Base-by-base conservation (phyloP, 2,888 invertebrate species). In the Hirudinaria manillensis region DNA sequence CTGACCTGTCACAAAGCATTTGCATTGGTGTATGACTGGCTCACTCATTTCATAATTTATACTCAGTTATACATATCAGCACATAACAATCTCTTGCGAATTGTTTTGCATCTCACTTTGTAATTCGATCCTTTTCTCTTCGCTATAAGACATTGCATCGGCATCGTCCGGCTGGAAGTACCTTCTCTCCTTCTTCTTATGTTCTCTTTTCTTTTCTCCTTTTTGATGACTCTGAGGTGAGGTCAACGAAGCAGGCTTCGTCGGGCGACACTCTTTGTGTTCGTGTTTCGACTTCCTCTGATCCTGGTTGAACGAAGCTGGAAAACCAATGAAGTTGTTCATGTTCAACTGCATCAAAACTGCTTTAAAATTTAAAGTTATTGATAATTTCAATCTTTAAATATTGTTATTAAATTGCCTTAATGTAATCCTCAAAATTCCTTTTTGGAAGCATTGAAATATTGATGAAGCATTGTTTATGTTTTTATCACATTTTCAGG, bases 161-260 rank as follows among this genome's bases (percentile, higher is more conserved):
- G 32, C 21, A 32, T 34, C 29, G 34, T 68, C 13, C 32, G 13
- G 68, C 34, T 32, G 36, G 32, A 29, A 34, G 6, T 36, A 34
- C 32, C 68, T 36, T 36, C 36, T 68, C 32, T 68, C 68, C 6
- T 34, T 32, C 32, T 68, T 68, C 36, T 32, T 36, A 68, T 68
- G 68, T 13, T 68, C 36, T 34, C 68, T 32, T n/a, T 34, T 68
- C 36, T 34, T 68, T 36, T 68, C 68, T 24, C n/a, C 36, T 21
- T 32, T 68, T 34, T 32, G n/a, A n/a, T 68, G 34, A 68, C 6
- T 16, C 7, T 6, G 29, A 68, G 68, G 36, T 13, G 68, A 68
- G 29, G 68, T 3, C 19, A 29, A 61, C 19, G 61, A 61, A 2
- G 61, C 2, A 2, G 13, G 7, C 61, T 19, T 61, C 7, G 21